These are phyloP conservation scores for Passer domesticus DNA, from an alignment of 2,113 vertebrate genomes.

Conservation along the genomic window DNA sequence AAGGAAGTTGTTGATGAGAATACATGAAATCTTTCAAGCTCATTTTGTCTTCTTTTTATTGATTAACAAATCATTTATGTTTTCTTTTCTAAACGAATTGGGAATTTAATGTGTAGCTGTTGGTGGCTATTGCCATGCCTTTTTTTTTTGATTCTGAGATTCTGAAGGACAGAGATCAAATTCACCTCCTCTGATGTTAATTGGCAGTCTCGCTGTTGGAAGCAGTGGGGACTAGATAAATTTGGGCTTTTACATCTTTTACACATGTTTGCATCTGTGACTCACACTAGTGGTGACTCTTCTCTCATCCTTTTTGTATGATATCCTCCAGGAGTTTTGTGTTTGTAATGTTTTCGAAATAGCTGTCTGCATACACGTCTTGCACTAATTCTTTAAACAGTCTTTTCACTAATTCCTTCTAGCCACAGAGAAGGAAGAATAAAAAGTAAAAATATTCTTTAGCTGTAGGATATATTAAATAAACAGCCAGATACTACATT, in stretches of 20 bases:
- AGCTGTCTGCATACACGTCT: background rate
- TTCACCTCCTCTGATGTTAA: background rate
- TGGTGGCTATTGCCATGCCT: background rate
- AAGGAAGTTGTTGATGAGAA: background rate
- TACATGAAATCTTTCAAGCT: background rate
- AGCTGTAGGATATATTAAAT: background rate
- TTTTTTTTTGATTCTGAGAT: background rate
- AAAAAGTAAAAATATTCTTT: background rate
- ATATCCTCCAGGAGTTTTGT: background rate
- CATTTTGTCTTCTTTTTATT: background rate
- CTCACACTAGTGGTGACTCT: background rate
- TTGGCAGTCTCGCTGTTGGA: background rate
- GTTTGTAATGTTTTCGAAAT: background rate
- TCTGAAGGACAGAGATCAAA: background rate
- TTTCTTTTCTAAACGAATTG: conserved; percentile 2
- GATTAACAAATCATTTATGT: background rate
- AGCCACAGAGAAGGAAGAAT: background rate
- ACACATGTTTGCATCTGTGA: background rate
- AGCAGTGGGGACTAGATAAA: background rate
- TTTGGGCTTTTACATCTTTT: background rate
- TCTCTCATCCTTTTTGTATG: background rate
- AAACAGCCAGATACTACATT: background rate
- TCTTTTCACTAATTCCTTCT: background rate
- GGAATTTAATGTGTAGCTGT: background rate
- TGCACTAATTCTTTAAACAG: background rate